Conservation (phyloP, 2,113 vertebrate species). For the Capreolus pygargus region DNA sequence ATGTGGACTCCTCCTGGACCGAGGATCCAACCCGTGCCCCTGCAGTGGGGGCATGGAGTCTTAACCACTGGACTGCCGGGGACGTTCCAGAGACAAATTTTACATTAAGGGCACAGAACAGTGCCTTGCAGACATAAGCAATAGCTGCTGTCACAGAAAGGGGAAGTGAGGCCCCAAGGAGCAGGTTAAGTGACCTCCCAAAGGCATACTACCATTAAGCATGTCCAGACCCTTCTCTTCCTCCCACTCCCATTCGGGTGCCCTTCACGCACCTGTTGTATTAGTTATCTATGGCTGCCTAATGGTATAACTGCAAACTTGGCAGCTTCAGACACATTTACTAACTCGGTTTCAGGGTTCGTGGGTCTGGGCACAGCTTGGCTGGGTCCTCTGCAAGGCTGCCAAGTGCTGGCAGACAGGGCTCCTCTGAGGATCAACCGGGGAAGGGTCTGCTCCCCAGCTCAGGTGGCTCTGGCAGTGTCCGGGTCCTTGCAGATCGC, state of each 20-base stretch:
- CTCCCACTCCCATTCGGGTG: not conserved
- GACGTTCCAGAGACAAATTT: not conserved
- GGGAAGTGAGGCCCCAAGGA: not conserved
- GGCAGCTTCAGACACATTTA: not conserved
- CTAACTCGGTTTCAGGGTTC: not conserved
- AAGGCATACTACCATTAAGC: not conserved
- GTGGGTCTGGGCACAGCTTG: not conserved
- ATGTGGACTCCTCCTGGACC: not conserved
- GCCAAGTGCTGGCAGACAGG: not conserved
- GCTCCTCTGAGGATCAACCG: not conserved
- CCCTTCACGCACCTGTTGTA: not conserved
- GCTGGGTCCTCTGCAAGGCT: not conserved
- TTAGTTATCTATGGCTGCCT: not conserved
- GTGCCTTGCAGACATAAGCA: not conserved
- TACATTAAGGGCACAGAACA: not conserved
- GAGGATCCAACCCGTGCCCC: not conserved
- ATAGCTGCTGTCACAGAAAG: not conserved
- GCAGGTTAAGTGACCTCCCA: not conserved
- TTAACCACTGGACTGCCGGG: not conserved
- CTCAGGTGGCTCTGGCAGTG: not conserved
- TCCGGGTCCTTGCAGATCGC: not conserved
- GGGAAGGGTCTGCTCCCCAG: not conserved
- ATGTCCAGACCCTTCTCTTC: not conserved
- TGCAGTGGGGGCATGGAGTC: not conserved
- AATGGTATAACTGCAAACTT: not conserved